Evolutionary conservation across 2,113 vertebrate species (phyloP), one percentile per base, ranked within the genome.

Genomic region (Coptodon rendalli): DNA sequence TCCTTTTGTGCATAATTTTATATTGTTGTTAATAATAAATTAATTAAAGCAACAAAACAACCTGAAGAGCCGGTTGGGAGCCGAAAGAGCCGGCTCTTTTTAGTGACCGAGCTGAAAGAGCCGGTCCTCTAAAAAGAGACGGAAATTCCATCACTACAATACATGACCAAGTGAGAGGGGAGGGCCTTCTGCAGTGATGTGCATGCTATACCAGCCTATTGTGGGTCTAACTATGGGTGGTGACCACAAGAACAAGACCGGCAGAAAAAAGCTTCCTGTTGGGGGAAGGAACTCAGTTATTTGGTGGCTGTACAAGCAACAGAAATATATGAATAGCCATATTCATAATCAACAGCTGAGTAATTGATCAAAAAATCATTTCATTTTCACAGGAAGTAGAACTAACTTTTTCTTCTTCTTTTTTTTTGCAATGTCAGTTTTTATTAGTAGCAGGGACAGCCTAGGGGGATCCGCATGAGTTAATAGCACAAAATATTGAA

Each of bases 391-490:
- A 45, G 7, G 8, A 43, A 16, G 38, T 71, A 43, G 2, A 45
- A 45, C 2, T 63, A 34, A 63, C 59, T 6, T 66, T 45, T 73
- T 27, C 0, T 53, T 22, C 22, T 22, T 22, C n/a, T 22, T 0
- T 4, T 73, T 45, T 45, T 4, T 73, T 76, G 2, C 40, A 29
- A 16, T 76, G 9, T 48, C 9, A 29, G 22, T 29, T 76, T 76
- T 45, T 45, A 45, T 73, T 73, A 45, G 13, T 17, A 1, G 68
- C 22, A 45, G 22, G 12, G 38, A 73, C 38, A 17, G 13, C 68
- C 3, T 17, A 27, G 24, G 40, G 22, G 24, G 22, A 48, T 6
- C 22, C 1, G 0, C 38, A 17, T 73, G 13, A 73, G 40, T 73
- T 17, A 76, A 29, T 48, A 29, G 68, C 68, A 29, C 40, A 76